phyloP scores from a whole-genome alignment of 2,113 vertebrate genomes.

The Uropsilus gracilis region DNA sequence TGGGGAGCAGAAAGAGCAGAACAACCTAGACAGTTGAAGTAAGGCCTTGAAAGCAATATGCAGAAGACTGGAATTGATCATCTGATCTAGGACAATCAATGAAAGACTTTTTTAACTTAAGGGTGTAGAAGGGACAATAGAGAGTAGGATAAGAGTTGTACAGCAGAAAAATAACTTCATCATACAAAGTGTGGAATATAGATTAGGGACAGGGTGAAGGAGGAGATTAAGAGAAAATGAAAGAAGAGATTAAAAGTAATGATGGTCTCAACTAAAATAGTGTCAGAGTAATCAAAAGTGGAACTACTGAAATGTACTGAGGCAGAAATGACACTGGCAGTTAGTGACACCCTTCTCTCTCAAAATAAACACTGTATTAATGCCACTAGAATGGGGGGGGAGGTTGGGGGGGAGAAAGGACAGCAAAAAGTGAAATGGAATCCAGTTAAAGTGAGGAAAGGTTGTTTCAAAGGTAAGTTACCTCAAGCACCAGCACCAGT shows the following conservation, averaged over 20 bases:
- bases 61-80: not conserved
- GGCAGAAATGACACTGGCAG: not conserved
- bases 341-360: not conserved
- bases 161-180: conserved; percentile 22
- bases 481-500: not conserved
- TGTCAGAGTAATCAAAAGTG: not conserved
- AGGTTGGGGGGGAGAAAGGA: not conserved
- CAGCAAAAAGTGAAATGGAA: not conserved
- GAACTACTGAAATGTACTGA: not conserved
- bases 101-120: conserved; percentile 21
- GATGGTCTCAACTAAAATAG: not conserved
- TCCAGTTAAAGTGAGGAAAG: conserved; percentile 34
- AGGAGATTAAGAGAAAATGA: not conserved
- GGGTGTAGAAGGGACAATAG: not conserved
- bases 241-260: not conserved
- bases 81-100: not conserved
- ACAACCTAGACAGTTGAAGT: not conserved
- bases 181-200: not conserved
- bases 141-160: not conserved
- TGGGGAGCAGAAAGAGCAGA: not conserved
- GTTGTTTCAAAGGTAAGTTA: conserved; percentile 37
- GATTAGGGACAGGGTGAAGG: not conserved
- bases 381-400: not conserved
- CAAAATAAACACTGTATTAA: not conserved
- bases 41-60: not conserved